These are phyloP conservation scores for Phytoseiulus persimilis DNA, from an alignment of 2,888 invertebrate species.

Conservation along the genomic window DNA sequence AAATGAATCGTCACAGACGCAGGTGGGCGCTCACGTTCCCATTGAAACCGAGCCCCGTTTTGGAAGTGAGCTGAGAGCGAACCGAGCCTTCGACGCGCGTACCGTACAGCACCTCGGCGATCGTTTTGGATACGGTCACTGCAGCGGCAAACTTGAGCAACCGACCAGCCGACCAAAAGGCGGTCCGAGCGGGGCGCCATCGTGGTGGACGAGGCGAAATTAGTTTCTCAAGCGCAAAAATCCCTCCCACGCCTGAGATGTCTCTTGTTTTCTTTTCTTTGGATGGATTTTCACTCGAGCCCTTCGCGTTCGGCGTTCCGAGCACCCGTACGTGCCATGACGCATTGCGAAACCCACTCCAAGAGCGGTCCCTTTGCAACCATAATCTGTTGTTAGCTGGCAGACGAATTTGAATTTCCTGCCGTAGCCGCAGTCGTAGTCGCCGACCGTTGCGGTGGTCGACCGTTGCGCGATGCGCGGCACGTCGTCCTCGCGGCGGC, in stretches of 20 bases:
- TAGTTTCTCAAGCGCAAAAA: background rate
- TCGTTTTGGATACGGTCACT: background rate
- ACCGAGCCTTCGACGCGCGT: background rate
- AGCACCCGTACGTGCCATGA: background rate
- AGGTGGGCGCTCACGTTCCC: background rate
- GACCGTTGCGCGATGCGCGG: background rate
- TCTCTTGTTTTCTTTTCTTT: background rate
- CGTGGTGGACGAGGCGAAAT: background rate
- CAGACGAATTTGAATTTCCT: background rate
- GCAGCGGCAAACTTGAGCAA: background rate
- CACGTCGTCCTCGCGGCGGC: background rate
- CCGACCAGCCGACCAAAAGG: background rate
- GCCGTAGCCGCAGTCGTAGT: background rate
- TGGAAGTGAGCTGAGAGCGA: background rate
- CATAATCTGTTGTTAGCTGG: background rate
- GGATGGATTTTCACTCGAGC: background rate
- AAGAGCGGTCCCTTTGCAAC: background rate
- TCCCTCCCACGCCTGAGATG: background rate
- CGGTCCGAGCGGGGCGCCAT: no score
- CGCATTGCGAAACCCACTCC: background rate
- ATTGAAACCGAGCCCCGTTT: background rate
- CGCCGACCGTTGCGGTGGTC: background rate
- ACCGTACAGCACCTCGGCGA: background rate
- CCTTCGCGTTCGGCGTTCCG: background rate
- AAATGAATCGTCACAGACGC: background rate